Base-by-base conservation (phyloP, 1,140 invertebrate species). In the Ostrea denselamellosa region DNA sequence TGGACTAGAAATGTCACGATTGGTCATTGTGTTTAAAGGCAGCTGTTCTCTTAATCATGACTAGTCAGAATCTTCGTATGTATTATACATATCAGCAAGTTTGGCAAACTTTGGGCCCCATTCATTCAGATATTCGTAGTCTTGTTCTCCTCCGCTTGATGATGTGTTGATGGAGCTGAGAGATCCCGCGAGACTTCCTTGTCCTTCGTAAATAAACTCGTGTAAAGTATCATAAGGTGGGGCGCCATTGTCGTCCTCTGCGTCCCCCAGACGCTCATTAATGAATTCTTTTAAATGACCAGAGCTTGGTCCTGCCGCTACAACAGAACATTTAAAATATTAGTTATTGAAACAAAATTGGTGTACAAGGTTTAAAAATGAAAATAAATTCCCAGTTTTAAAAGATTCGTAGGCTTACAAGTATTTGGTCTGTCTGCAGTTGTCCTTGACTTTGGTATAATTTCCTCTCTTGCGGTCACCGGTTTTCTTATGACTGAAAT, bases 41-140 rank as follows among this genome's bases (percentile, higher is more conserved):
- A 62, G 17, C 5, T 62, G 17, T 19, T 62, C 19, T 62, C 56
- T 19, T 51, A 9, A 10, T 54, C 12, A 14, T 8, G 8, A 9
- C 56, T 85, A 91, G 25, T 90, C 90, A 1, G 87, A 83, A 28
- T 91, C 90, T 44, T 90, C 91, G 88, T 91, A 91, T 54, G 88
- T 68, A 52, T 91, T 90, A 95, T 99, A 99, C 97, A 99, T 98
- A 93, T 99, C 98, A 25, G 98, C 98, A 90, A 99, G 95, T 95
- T 99, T 99, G 94, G 98, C 97, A 95, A 99, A 99, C 91, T 98
- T 97, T 58, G 98, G 98, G 82, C 98, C 98, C 98, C 98, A 99
- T 85, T 98, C 97, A 91, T 98, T 98, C 90, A 99, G 96, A 94
- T 99, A 99, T 93, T 99, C 98, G 95, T 99, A 99, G 92, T 99